phyloP scores from a whole-genome alignment of 2,113 vertebrate genomes.

The Onychorhynchus coronatus region DNA sequence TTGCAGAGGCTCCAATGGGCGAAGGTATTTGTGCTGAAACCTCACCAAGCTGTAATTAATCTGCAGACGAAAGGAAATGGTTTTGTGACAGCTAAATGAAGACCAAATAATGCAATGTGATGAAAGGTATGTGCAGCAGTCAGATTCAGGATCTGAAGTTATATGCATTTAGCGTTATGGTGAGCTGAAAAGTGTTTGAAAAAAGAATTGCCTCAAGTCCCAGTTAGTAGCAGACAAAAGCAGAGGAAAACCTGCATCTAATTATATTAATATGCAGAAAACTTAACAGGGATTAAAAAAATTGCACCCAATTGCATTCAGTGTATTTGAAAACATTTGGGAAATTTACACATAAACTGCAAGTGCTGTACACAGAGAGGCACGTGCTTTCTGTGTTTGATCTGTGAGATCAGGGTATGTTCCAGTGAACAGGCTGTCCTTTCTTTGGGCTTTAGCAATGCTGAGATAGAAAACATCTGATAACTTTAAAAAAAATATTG shows the following conservation, averaged over 20 bases:
- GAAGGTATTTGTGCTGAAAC: constrained; percentile 51
- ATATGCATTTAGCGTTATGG: neutral
- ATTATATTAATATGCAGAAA: neutral
- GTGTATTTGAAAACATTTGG: neutral
- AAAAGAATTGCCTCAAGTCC: neutral
- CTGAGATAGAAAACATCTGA: constrained; percentile 11
- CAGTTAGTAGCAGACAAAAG: neutral
- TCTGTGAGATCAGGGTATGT: neutral
- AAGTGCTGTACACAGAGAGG: neutral
- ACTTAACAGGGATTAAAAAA: neutral
- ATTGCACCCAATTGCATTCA: neutral
- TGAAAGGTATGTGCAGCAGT: constrained; percentile 50
- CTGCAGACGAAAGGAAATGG: constrained; percentile 61
- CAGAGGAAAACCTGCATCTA: neutral
- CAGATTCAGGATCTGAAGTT: neutral
- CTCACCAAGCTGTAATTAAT: constrained; percentile 62
- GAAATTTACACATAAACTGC: neutral
- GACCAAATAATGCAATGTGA: constrained; percentile 50
- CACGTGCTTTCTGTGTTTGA: neutral
- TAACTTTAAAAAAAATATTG: neutral
- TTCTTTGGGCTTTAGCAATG: neutral
- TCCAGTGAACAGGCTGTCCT: neutral
- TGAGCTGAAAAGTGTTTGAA: constrained; percentile 2
- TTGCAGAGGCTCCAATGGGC: constrained; percentile 24
- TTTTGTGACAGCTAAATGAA: constrained; percentile 66